Conservation (phyloP, 1,140 invertebrate species). For the Muscidifurax raptorellus region DNA sequence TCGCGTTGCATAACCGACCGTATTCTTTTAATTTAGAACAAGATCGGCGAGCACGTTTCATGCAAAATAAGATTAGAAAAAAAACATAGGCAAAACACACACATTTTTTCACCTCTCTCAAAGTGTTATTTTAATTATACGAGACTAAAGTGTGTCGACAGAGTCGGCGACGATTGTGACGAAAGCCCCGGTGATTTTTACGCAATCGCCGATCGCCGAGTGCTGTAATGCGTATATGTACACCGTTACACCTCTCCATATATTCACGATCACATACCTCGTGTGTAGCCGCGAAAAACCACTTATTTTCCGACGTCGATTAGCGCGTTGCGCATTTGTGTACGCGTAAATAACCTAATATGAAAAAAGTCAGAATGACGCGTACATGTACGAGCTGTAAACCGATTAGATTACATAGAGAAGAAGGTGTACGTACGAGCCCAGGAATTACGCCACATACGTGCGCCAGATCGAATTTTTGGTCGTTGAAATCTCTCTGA, state of each 20-base stretch:
- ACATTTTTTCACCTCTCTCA: neutral
- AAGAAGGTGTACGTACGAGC: too few species aligned
- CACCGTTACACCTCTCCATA: neutral
- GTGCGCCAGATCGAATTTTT: neutral
- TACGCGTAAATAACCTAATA: too few species aligned
- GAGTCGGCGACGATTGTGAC: neutral
- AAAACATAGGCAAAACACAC: neutral
- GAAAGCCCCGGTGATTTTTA: neutral
- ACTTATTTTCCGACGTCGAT: too few species aligned
- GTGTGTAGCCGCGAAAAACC: too few species aligned
- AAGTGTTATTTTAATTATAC: neutral
- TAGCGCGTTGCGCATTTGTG: too few species aligned
- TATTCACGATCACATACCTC: neutral
- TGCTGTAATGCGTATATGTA: conserved; percentile 6
- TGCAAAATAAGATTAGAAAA: too few species aligned
- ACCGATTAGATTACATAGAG: too few species aligned
- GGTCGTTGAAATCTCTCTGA: neutral
- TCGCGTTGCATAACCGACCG: too few species aligned
- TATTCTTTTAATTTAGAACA: too few species aligned
- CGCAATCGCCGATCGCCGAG: neutral
- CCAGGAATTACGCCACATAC: neutral
- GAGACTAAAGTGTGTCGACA: neutral
- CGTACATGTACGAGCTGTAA: too few species aligned
- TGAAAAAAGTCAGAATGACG: too few species aligned
- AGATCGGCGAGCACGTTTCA: too few species aligned